These are phyloP conservation scores for Megathymus violae DNA, from an alignment of 1,140 invertebrate species.

Conservation along the genomic window DNA sequence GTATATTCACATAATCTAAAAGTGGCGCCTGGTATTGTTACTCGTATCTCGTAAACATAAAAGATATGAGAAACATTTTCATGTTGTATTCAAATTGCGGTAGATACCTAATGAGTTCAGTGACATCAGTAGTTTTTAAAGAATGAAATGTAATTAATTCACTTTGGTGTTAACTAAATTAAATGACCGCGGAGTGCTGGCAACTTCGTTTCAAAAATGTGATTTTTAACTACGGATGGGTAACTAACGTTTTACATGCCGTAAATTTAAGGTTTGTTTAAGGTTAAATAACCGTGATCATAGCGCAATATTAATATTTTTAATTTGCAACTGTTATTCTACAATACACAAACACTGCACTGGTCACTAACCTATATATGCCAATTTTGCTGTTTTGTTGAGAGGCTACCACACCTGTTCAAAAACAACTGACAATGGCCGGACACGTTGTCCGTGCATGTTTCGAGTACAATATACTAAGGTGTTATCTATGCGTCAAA, in stretches of 20 bases:
- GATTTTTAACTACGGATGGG: no score
- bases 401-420: neutral
- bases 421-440: conserved; percentile 42
- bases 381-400: conserved; percentile 7
- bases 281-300: no score
- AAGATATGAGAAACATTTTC: neutral
- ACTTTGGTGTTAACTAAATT: neutral
- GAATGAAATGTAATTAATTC: neutral
- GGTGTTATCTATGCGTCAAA: conserved; percentile 27
- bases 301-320: no score
- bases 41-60: neutral
- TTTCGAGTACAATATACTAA: conserved; percentile 13
- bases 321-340: no score
- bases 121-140: neutral
- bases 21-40: neutral
- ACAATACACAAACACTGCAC: conserved; percentile 16
- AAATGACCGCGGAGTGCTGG: neutral
- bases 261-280: no score
- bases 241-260: no score
- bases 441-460: conserved; percentile 13
- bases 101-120: neutral
- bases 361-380: conserved; percentile 1
- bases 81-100: neutral
- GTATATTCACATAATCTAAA: neutral
- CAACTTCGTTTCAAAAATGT: neutral